Base-by-base conservation (phyloP, 2,888 invertebrate species). In the Strigamia maritima region DNA sequence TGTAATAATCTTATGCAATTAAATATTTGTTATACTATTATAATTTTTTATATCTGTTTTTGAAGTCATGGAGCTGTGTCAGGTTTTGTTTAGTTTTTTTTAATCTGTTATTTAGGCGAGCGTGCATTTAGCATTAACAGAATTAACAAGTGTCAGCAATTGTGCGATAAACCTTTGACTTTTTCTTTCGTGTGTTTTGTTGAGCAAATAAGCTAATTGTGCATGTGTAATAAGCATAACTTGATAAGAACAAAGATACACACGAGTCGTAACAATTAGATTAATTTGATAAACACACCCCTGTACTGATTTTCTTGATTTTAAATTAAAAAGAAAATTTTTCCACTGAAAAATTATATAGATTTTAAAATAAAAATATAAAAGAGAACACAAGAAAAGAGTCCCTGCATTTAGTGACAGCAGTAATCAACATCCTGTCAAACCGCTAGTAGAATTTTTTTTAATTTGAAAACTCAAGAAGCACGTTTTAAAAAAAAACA, bases 351-450 rank as follows among this genome's bases (percentile, higher is more conserved):
- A 74, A 74, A 35, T 35, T 8, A 74, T 26, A 26, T 7, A 26
- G 2, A 10, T 16, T 4, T 74, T 74, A 28, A 26, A 74, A 26
- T 22, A 74, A 26, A 26, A 26, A 26, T 16, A 24, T 1, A 26
- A 24, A 26, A 19, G 75, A 6, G 28, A 26, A 26, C 2, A 74
- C 14, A 74, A 24, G n/a, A 31, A 35, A 31, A 6, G 24, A 26
- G 35, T 74, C 35, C 35, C n/a, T 74, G 70, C 19, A 12, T 65
- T 65, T 65, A 22, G 60, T 65, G 70, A 70, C 70, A 70, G 70
- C 70, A 70, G 70, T 70, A 70, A 70, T 70, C 70, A 70, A 70
- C 70, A 70, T 70, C 26, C 70, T 70, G 70, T 70, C 70, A 70
- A 70, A 70, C 14, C 28, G n/a, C 10, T 16, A 3, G 26, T 8